Conservation (phyloP, 1,140 invertebrate species). For the Drosophila mayri region DNA sequence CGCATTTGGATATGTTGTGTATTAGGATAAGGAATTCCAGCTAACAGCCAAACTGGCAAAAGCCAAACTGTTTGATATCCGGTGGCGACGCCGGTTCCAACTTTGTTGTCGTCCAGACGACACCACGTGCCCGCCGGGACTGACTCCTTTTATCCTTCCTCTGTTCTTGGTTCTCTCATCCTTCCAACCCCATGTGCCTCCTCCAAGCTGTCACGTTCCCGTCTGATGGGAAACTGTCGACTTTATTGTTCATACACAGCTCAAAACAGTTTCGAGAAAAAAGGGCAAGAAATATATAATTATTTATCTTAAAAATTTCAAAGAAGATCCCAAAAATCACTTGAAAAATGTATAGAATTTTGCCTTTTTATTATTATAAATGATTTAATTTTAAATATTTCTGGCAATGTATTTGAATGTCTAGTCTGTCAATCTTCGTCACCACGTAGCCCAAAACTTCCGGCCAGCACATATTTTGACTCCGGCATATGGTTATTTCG, state of each 20-base stretch:
- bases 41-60: slow-evolving; percentile 58
- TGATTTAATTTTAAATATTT: background rate
- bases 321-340: background rate
- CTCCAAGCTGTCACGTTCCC: slow-evolving; percentile 68
- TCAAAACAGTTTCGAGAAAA: background rate
- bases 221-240: slow-evolving; percentile 65
- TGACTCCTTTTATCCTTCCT: slow-evolving; percentile 6
- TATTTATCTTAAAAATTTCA: rapidly evolving
- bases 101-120: slow-evolving; percentile 48
- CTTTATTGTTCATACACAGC: slow-evolving; percentile 61
- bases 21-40: slow-evolving; percentile 47
- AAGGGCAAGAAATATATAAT: background rate
- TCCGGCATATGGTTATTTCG: slow-evolving; percentile 47
- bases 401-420: background rate
- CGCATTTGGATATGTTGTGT: slow-evolving; percentile 49
- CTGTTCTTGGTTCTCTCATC: background rate
- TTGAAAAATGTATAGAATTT: too few species aligned
- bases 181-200: slow-evolving; percentile 10
- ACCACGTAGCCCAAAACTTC: slow-evolving; percentile 67
- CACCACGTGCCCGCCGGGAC: slow-evolving; percentile 21
- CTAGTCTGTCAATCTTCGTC: slow-evolving; percentile 63
- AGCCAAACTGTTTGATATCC: slow-evolving; percentile 75
- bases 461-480: slow-evolving; percentile 53
- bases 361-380: background rate
- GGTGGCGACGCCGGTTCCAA: slow-evolving; percentile 73